Conservation (phyloP, 30 jellyfish, hydroid and myxozoan genomes). For the Euphysa ruthae region DNA sequence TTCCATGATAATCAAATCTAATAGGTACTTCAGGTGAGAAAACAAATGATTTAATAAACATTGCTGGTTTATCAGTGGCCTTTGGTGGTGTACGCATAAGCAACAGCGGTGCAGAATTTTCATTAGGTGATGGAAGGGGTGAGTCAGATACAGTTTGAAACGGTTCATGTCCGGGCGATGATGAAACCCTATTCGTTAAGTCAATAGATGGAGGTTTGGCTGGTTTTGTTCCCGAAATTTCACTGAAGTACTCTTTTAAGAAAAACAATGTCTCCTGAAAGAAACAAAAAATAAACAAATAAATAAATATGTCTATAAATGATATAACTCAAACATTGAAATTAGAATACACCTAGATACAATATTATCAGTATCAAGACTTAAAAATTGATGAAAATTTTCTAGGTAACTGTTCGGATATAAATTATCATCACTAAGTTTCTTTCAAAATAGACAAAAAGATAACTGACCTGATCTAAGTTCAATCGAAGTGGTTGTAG, state of each 20-base stretch:
- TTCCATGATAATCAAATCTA: slow-evolving; percentile 92
- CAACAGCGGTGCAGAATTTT: neutral
- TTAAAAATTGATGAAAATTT: too few relatives aligned
- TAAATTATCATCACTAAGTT: too few relatives aligned
- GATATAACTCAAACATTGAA: too few relatives aligned
- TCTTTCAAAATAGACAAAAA: too few relatives aligned
- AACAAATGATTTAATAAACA: slow-evolving; percentile 70
- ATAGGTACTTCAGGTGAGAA: slow-evolving; percentile 98
- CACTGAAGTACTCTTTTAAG: slow-evolving; percentile 62
- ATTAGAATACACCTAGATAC: too few relatives aligned
- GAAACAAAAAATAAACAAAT: neutral
- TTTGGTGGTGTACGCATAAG: neutral
- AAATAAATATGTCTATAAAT: neutral
- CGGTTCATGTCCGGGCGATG: slow-evolving; percentile 47
- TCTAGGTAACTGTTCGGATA: too few relatives aligned
- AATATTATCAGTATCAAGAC: too few relatives aligned
- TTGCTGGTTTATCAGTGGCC: slow-evolving; percentile 4
- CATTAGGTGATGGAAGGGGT: neutral
- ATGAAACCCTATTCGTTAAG: slow-evolving; percentile 8
- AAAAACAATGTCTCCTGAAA: slow-evolving; percentile 70
- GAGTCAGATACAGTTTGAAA: slow-evolving; percentile 10
- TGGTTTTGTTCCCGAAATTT: slow-evolving; percentile 47
- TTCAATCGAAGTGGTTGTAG: slow-evolving; percentile 85
- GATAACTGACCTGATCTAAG: slow-evolving; percentile 78
- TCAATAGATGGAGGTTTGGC: slow-evolving; percentile 12